Percentiles rank a stretch among this genome's conserved stretches.
Evolutionary conservation across 2,113 vertebrate genomes (phyloP).

Genomic region (Rattus rattus): DNA sequence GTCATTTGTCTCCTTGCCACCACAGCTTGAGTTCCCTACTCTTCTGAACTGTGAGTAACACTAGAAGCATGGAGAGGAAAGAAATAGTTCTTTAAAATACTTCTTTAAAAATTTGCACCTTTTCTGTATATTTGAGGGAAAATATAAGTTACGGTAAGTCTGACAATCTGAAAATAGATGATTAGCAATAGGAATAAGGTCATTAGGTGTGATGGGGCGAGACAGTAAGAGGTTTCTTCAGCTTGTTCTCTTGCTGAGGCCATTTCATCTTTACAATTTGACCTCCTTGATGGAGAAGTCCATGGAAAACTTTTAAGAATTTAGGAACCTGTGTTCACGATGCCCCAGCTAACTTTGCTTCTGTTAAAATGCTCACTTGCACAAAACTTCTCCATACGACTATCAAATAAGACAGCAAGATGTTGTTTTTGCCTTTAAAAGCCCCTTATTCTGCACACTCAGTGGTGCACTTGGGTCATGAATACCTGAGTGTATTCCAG

Average conservation of each 20-base stretch:
- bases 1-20: neutral
- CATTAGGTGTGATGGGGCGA: neutral
- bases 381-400: neutral
- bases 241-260: neutral
- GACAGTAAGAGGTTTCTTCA: neutral
- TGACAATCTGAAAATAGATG: neutral
- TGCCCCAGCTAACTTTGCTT: neutral
- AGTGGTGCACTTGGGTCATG: neutral
- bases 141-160: neutral
- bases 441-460: neutral
- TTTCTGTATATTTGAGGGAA: constrained; percentile 16
- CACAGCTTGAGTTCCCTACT: no score
- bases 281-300: neutral
- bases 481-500: neutral
- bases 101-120: neutral
- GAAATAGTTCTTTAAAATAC: neutral
- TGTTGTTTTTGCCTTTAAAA: neutral
- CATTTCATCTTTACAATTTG: neutral
- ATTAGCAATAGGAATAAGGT: neutral
- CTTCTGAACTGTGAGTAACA: neutral
- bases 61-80: neutral
- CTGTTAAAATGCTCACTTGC: neutral
- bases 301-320: neutral
- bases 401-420: neutral
- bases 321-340: neutral